phyloP scores from a whole-genome alignment of 1,140 invertebrate genomes.

The Atta cephalotes region DNA sequence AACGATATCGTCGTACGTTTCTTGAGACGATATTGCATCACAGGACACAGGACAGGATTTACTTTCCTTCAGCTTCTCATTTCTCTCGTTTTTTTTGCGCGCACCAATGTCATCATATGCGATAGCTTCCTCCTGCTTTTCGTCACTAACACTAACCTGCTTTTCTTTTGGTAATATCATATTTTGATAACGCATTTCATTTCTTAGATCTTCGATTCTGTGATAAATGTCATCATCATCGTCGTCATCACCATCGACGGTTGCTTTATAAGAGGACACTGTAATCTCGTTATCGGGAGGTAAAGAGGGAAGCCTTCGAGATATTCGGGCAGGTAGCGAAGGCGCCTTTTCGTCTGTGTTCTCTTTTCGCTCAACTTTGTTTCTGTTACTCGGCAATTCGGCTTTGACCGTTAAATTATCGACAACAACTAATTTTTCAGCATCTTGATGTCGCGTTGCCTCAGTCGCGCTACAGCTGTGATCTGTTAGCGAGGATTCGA shows the following conservation, averaged over 20 bases:
- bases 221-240: slow-evolving; percentile 83
- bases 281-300: slow-evolving; percentile 68
- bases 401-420: not conserved
- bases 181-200: slow-evolving; percentile 77
- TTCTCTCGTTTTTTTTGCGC: not conserved
- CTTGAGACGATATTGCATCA: not conserved
- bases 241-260: slow-evolving; percentile 40
- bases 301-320: slow-evolving; percentile 79
- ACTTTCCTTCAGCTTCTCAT: slow-evolving; percentile 3
- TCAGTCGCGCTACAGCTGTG: not conserved
- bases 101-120: slow-evolving; percentile 64
- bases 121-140: not conserved
- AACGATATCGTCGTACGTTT: slow-evolving; percentile 78
- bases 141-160: slow-evolving; percentile 35
- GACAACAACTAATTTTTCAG: not conserved
- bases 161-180: slow-evolving; percentile 64
- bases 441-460: not conserved
- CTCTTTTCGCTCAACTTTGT: not conserved
- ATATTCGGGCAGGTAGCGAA: slow-evolving; percentile 76
- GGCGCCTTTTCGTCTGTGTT: slow-evolving; percentile 46
- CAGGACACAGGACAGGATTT: no score
- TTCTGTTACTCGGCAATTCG: not conserved
- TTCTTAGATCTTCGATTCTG: slow-evolving; percentile 80
- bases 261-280: slow-evolving; percentile 43
- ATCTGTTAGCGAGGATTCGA: not conserved